A percentile compares a stretch with the other conserved stretches of the same genome.
Conservation (phyloP, 2,113 vertebrate species). For the Esox niger region DNA sequence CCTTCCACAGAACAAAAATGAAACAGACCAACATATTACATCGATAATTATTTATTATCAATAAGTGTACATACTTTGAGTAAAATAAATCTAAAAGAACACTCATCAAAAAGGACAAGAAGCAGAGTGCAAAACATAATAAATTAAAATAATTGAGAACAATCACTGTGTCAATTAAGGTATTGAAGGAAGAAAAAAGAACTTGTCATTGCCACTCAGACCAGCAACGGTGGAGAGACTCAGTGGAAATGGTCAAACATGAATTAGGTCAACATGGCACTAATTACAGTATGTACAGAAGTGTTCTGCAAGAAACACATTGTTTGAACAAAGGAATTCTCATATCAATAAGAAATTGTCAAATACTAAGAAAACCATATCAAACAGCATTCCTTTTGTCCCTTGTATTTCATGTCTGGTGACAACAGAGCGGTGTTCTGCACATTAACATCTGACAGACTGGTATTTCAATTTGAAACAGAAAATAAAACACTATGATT, state of each 20-base stretch:
- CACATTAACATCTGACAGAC: conserved; percentile 21
- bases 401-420: not conserved
- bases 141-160: conserved; percentile 43
- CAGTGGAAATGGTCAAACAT: not conserved
- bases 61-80: conserved; percentile 29
- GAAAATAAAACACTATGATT: not conserved
- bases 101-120: conserved; percentile 3
- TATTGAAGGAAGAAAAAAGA: conserved; percentile 28
- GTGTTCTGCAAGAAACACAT: conserved; percentile 6
- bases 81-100: conserved; percentile 55
- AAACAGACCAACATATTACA: conserved; percentile 27
- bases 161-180: conserved; percentile 5
- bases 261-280: not conserved
- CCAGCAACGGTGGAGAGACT: conserved; percentile 26
- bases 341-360: conserved; percentile 27
- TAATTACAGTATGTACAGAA: conserved; percentile 37
- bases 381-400: not conserved
- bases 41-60: conserved; percentile 59
- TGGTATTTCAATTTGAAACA: conserved; percentile 34
- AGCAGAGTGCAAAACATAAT: conserved; percentile 35
- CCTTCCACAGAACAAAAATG: not conserved
- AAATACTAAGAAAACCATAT: not conserved
- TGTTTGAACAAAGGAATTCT: conserved; percentile 20
- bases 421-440: conserved; percentile 4
- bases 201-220: not conserved